Conservation (phyloP, 2,113 vertebrate genomes). For the Hiodon alosoides region DNA sequence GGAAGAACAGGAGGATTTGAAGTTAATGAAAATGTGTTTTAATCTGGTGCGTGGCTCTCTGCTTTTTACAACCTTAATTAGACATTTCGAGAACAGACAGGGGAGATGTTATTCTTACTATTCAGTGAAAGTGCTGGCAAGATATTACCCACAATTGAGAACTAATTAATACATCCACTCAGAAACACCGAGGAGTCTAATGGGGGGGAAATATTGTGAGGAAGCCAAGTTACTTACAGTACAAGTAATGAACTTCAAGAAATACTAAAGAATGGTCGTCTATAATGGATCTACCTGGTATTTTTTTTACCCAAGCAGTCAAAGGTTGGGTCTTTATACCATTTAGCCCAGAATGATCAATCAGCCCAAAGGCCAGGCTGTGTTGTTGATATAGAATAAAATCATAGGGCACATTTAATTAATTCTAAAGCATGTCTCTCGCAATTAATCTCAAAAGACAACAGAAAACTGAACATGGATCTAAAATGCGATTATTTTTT, state of each 20-base stretch:
- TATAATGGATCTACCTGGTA: background rate
- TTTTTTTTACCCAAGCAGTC: too few species aligned
- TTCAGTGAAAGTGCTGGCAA: constrained; percentile 15
- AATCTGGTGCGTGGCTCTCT: background rate
- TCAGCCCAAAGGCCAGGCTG: too few species aligned
- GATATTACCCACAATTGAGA: constrained; percentile 21
- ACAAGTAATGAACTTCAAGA: background rate
- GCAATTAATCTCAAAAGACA: too few species aligned
- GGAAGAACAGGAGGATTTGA: background rate
- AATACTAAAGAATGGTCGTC: background rate
- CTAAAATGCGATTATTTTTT: too few species aligned
- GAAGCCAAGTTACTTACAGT: background rate
- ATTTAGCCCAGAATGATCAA: too few species aligned
- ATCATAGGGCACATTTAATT: too few species aligned
- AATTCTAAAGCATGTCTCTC: too few species aligned
- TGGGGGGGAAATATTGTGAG: background rate
- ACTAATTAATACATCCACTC: constrained; percentile 22
- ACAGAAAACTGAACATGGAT: too few species aligned
- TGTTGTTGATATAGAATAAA: too few species aligned
- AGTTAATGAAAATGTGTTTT: constrained; percentile 22
- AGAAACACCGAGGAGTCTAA: background rate
- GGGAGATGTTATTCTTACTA: constrained; percentile 27
- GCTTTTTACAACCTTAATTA: constrained; percentile 15
- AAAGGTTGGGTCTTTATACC: too few species aligned
- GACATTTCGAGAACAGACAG: constrained; percentile 7